A percentile compares a stretch with the other conserved stretches of the same genome.
These are phyloP conservation scores for Rhincodon typus DNA, from an alignment of 2,797 vertebrate genomes.

Conservation along the genomic window DNA sequence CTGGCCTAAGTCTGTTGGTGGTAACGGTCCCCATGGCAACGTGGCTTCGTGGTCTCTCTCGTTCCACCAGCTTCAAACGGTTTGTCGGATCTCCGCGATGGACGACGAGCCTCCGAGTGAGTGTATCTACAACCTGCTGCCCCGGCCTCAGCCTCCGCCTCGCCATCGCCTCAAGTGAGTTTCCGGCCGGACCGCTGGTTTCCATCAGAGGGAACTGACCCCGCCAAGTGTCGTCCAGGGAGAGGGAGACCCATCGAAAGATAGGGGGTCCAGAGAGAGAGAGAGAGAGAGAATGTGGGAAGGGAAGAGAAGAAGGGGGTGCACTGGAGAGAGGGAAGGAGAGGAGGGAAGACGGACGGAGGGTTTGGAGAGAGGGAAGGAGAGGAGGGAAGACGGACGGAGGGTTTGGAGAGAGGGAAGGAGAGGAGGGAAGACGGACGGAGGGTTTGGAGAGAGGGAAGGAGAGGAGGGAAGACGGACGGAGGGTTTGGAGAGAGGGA, in stretches of 20 bases:
- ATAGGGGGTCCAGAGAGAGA: not conserved
- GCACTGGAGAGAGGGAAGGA: rapidly evolving
- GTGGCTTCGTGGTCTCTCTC: not conserved
- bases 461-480: too few species aligned
- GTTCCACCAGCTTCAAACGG: not conserved
- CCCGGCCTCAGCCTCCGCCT: not conserved
- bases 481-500: not conserved
- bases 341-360: rapidly evolving
- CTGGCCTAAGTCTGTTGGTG: not conserved
- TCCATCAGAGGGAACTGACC: too few species aligned
- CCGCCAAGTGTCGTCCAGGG: too few species aligned
- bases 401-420: too few species aligned
- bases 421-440: too few species aligned
- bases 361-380: rapidly evolving
- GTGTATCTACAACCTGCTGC: constrained; percentile 24
- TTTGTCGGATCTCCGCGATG: not conserved
- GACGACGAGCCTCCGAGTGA: not conserved
- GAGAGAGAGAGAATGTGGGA: not conserved
- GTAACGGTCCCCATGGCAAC: not conserved
- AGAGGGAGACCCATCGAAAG: too few species aligned
- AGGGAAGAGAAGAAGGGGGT: not conserved
- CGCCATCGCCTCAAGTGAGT: not conserved
- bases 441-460: not conserved
- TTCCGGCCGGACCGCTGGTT: too few species aligned
- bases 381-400: rapidly evolving